Conservation (phyloP, 2,888 invertebrate genomes). For the Apantesis nais region DNA sequence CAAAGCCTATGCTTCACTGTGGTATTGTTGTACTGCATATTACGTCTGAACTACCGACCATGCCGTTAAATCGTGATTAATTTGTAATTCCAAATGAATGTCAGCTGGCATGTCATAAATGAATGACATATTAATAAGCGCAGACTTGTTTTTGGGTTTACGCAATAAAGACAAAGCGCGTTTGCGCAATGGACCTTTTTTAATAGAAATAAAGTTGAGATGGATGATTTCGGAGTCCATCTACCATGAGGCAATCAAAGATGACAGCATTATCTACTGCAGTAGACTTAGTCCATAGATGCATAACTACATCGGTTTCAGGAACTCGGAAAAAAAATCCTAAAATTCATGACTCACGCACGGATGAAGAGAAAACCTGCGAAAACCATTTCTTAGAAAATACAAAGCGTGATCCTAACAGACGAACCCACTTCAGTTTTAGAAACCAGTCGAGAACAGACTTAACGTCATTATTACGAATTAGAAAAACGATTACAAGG, state of each 20-base stretch:
- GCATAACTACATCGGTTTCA: not conserved
- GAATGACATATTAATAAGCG: too few species aligned
- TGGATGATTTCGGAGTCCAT: conserved; percentile 11
- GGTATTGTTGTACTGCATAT: not conserved
- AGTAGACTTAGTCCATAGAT: not conserved
- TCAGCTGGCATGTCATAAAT: too few species aligned
- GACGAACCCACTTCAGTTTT: not conserved
- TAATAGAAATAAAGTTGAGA: conserved; percentile 8
- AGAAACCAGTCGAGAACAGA: conserved; percentile 78
- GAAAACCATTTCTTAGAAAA: not conserved
- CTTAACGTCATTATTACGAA: too few species aligned
- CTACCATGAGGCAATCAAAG: not conserved
- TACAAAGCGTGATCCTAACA: too few species aligned
- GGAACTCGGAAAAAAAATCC: not conserved
- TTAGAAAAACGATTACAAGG: too few species aligned
- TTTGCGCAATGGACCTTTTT: conserved; percentile 2
- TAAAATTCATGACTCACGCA: not conserved
- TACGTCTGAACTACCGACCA: not conserved
- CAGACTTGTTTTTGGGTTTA: conserved; percentile 8
- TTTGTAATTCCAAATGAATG: too few species aligned
- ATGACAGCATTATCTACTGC: not conserved
- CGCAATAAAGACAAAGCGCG: conserved; percentile 1
- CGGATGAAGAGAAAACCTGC: not conserved
- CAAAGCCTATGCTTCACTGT: too few species aligned
- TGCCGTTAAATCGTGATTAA: not conserved